A percentile compares a stretch with the other conserved stretches of the same genome.
phyloP scores from a whole-genome alignment of 2,797 vertebrate species.

The Cyclopterus lumpus region DNA sequence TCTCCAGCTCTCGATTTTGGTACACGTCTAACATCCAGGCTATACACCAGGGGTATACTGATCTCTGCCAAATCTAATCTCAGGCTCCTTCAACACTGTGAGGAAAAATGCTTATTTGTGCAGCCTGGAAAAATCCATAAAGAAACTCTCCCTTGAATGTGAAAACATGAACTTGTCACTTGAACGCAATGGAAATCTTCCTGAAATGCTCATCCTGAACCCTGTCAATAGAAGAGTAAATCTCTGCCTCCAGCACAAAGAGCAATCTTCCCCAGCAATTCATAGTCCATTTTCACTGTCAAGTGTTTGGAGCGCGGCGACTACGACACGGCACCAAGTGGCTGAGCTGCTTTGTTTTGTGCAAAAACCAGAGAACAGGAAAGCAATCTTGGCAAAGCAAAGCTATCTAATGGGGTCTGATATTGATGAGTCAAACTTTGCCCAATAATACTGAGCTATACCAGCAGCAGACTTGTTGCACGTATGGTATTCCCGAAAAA shows the following conservation, averaged over 20 bases:
- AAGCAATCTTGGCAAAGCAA: conserved; percentile 29
- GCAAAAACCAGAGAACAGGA: conserved; percentile 14
- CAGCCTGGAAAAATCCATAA: not conserved
- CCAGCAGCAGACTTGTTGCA: not conserved
- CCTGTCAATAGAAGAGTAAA: conserved; percentile 8
- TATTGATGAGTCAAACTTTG: not conserved
- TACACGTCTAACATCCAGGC: not conserved
- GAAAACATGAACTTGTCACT: conserved; percentile 14
- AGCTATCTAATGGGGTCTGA: conserved; percentile 39
- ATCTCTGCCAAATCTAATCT: not conserved
- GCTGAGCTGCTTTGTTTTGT: conserved; percentile 25
- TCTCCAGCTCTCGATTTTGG: not conserved
- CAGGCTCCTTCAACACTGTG: not conserved
- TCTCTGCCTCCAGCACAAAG: conserved; percentile 10
- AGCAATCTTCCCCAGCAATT: conserved; percentile 32
- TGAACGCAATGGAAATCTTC: conserved; percentile 7
- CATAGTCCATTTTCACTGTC: conserved; percentile 34
- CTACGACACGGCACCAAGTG: conserved; percentile 30
- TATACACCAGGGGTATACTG: not conserved
- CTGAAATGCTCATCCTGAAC: conserved; percentile 21
- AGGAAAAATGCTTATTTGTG: not conserved
- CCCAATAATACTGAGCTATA: not conserved
- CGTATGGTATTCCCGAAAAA: not conserved
- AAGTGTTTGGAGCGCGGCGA: conserved; percentile 38
- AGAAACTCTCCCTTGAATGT: not conserved